phyloP scores from a whole-genome alignment of 2,797 vertebrate species.

The Catostomus latipinnis region DNA sequence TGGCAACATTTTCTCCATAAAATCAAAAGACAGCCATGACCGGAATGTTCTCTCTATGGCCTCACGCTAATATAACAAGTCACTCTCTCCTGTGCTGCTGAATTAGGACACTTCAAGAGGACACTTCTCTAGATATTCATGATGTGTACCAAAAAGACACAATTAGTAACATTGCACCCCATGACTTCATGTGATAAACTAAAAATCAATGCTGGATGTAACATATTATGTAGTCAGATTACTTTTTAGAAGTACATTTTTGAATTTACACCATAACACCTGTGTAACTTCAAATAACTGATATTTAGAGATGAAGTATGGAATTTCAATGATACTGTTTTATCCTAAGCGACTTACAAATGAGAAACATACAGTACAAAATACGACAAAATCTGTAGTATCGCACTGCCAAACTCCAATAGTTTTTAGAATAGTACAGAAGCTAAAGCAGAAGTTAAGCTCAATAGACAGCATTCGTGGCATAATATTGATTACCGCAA shows the following conservation, averaged over 20 bases:
- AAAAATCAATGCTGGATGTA: background rate
- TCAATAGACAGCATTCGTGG: too few relatives aligned
- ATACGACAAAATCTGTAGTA: too few relatives aligned
- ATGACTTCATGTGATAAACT: background rate
- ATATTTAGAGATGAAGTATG: background rate
- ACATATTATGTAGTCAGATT: background rate
- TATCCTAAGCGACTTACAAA: too few relatives aligned
- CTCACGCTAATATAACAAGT: conserved; percentile 38
- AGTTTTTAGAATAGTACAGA: too few relatives aligned
- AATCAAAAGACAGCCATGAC: conserved; percentile 65
- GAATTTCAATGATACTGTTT: too few relatives aligned
- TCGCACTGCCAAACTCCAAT: too few relatives aligned
- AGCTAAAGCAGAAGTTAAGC: too few relatives aligned
- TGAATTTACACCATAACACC: background rate
- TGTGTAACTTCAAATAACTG: background rate
- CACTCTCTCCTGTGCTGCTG: conserved; percentile 18
- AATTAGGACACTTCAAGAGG: conserved; percentile 6
- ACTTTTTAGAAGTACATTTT: background rate
- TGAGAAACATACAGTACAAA: too few relatives aligned
- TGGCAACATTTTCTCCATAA: conserved; percentile 63
- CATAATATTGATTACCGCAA: too few relatives aligned
- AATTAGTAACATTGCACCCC: background rate
- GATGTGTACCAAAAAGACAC: background rate
- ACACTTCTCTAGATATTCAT: background rate
- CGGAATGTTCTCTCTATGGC: conserved; percentile 44